Base-by-base conservation (phyloP, 2,113 vertebrate species). In the Triplophysa dalaica region DNA sequence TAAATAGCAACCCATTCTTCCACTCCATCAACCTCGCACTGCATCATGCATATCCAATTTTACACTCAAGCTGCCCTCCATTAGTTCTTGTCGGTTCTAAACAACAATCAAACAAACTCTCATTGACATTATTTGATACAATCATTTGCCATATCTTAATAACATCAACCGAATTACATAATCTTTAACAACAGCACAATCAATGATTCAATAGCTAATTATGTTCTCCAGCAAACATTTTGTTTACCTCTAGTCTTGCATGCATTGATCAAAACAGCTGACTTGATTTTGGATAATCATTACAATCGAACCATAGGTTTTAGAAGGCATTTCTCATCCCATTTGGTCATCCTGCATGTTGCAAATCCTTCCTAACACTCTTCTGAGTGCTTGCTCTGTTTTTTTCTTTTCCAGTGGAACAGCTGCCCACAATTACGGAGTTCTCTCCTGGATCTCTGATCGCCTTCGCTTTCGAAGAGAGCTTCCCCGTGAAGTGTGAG, bases 381-480 rank as follows among this genome's bases (percentile, higher is more conserved):
- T 67, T 67, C 21, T 62, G 70, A 79, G 77, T 60, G 68, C 48
- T 54, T 61, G 58, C 21, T 60, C 26, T 85, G 54, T 12, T 19
- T 74, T 17, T 79, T 77, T 86, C 81, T 83, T 86, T 64, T 86
- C 83, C 90, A 99, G 97, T 99, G 81, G 93, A 90, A 74, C 97
- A 99, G 93, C 93, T 95, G 73, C 97, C 97, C 85, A 95, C 94
- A 8, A 97, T 99, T 88, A 95, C 87, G 0, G 93, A 92, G 61
- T 94, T 96, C 56, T 93, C 97, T 0, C 88, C 89, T 72, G 88
- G 86, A 70, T 88, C 90, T 12, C 91, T 95, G 88, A 94, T 99
- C 1, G 97, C 96, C 76, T 96, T 97, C 87, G 94, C 96, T 14
- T 96, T 96, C 3, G 96, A 98, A 8, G 97, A 99, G 77, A 95